These are phyloP conservation scores for Steinernema feltiae DNA, from an alignment of 1,140 invertebrate species.

Conservation along the genomic window DNA sequence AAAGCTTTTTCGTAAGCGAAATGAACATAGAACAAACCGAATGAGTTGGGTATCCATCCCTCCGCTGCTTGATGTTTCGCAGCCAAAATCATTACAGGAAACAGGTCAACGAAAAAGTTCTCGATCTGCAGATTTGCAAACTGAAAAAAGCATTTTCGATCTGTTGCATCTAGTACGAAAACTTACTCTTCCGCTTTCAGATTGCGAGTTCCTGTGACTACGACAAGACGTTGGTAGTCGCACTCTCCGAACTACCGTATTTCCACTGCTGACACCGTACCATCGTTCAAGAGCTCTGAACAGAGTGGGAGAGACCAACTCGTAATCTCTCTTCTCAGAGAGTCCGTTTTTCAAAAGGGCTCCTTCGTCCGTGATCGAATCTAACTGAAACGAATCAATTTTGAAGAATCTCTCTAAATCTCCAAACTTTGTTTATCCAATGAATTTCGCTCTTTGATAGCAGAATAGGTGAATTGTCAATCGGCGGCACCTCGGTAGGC, in stretches of 20 bases:
- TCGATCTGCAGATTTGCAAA: not conserved
- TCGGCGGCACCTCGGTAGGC: not conserved
- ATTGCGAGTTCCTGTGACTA: not conserved
- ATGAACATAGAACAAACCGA: not conserved
- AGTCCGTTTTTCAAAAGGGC: not conserved
- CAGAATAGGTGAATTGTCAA: not conserved
- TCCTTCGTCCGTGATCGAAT: not conserved
- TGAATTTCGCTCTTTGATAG: not conserved
- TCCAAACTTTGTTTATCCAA: not conserved
- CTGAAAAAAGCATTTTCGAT: not conserved
- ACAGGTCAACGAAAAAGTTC: conserved; percentile 1
- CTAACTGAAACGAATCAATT: not conserved
- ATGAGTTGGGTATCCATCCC: not conserved
- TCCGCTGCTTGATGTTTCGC: not conserved
- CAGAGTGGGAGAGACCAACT: not conserved
- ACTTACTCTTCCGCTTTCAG: not conserved
- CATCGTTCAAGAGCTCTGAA: not conserved
- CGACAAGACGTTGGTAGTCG: not conserved
- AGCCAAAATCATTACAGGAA: not conserved
- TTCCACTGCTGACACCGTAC: not conserved
- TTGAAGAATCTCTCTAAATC: not conserved
- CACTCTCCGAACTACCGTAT: not conserved
- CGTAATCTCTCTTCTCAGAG: not conserved
- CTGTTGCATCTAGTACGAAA: not conserved
- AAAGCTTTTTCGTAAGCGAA: not conserved